Evolutionary conservation across 1,140 invertebrate species (phyloP).

Genomic region (Pseudomyrmex sp.): DNA sequence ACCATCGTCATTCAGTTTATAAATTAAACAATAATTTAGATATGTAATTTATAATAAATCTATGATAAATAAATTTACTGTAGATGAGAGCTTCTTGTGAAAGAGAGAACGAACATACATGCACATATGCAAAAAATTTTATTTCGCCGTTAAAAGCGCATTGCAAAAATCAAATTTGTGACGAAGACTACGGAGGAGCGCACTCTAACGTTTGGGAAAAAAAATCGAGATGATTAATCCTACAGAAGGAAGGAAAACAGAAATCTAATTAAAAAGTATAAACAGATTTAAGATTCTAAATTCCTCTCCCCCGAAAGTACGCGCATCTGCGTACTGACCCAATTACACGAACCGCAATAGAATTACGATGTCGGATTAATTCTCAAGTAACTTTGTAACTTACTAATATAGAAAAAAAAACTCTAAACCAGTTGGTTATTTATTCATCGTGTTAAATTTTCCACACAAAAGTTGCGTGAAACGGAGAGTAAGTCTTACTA

Average conservation of each 20-base stretch:
- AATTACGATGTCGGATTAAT: slow-evolving; percentile 58
- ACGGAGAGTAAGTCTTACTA: no score
- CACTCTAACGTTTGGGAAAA: background rate
- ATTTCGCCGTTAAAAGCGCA: background rate
- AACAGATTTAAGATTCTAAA: slow-evolving; percentile 40
- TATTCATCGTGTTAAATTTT: background rate
- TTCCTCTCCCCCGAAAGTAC: slow-evolving; percentile 4
- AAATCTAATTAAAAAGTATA: slow-evolving; percentile 51
- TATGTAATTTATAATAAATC: background rate
- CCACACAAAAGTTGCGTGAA: no score
- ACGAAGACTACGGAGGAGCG: background rate
- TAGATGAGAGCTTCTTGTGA: background rate
- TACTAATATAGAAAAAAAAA: slow-evolving; percentile 11
- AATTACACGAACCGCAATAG: slow-evolving; percentile 45
- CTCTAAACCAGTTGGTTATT: background rate
- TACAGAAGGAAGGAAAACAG: slow-evolving; percentile 8
- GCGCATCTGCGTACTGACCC: slow-evolving; percentile 43
- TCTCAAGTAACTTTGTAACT: slow-evolving; percentile 31
- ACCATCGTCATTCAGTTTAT: background rate
- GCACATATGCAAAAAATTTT: background rate
- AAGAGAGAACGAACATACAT: background rate
- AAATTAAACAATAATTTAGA: background rate
- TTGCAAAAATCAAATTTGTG: slow-evolving; percentile 27
- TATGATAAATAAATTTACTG: background rate
- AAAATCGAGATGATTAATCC: slow-evolving; percentile 5